Conservation (phyloP, 2,888 invertebrate species). For the Ganaspis brasiliensis region DNA sequence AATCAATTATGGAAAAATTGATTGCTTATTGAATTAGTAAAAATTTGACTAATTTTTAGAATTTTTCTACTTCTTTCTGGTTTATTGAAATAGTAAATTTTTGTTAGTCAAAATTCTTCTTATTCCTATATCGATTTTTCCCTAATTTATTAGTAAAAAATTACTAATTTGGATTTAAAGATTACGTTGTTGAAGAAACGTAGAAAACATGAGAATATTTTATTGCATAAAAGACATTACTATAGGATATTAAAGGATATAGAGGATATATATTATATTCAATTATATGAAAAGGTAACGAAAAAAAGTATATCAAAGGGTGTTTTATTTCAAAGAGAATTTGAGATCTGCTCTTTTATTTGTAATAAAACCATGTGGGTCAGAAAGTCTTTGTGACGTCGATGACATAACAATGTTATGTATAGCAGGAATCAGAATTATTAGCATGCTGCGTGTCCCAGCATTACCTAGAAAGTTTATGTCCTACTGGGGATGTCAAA, state of each 20-base stretch:
- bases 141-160: too few relatives aligned
- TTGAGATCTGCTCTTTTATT: neutral
- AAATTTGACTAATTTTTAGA: too few relatives aligned
- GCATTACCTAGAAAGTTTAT: conserved; percentile 75
- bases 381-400: conserved; percentile 52
- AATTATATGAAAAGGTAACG: neutral
- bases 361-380: conserved; percentile 16
- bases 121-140: too few relatives aligned
- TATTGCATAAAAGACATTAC: neutral
- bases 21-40: too few relatives aligned
- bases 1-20: too few relatives aligned
- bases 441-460: conserved; percentile 75
- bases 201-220: too few relatives aligned
- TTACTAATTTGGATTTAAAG: too few relatives aligned
- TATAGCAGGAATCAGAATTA: conserved; percentile 65
- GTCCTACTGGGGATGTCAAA: conserved; percentile 55
- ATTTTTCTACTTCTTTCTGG: too few relatives aligned
- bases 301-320: neutral
- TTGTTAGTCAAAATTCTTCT: too few relatives aligned
- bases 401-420: conserved; percentile 63
- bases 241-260: neutral
- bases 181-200: too few relatives aligned
- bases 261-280: too few relatives aligned
- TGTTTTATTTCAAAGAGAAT: conserved; percentile 15
- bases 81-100: too few relatives aligned